Conservation (phyloP, 2,888 invertebrate genomes). For the Tanypteryx hageni region DNA sequence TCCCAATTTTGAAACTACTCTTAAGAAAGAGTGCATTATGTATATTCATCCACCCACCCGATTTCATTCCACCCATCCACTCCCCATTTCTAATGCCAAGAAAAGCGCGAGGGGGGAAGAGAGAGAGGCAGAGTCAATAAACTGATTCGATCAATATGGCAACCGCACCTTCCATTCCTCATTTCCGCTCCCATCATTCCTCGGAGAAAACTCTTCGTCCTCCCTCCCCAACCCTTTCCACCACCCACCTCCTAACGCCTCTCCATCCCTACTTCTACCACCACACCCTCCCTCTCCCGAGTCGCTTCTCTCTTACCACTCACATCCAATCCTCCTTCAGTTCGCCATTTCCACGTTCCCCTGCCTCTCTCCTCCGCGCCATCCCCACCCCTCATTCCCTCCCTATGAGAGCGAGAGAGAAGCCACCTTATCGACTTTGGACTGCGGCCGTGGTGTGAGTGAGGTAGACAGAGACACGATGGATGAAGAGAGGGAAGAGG, state of each 20-base stretch:
- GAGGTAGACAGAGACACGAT: background rate
- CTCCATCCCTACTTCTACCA: background rate
- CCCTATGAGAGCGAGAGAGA: background rate
- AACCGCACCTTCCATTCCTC: conserved; percentile 62
- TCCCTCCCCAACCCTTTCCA: background rate
- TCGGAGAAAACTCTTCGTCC: background rate
- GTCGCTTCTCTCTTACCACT: background rate
- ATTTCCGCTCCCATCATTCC: conserved; percentile 56
- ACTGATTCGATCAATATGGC: conserved; percentile 61
- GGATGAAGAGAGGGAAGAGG: background rate
- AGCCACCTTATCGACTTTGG: conserved; percentile 61
- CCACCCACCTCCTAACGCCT: background rate
- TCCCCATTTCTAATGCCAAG: conserved; percentile 54
- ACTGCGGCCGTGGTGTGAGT: conserved; percentile 29
- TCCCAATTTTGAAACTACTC: too few relatives aligned
- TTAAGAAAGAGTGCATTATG: too few relatives aligned
- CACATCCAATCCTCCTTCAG: conserved; percentile 36
- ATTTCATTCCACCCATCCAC: conserved; percentile 45
- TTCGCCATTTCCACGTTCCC: conserved; percentile 29
- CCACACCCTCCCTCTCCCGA: background rate
- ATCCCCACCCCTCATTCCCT: background rate
- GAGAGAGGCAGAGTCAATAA: conserved; percentile 43
- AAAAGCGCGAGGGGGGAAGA: conserved; percentile 24
- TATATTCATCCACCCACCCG: background rate
- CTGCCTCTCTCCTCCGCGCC: background rate